Percentiles rank a stretch among this genome's conserved stretches.
Evolutionary conservation across 1,140 invertebrate species (phyloP).

Genomic region (Aricia agestis): DNA sequence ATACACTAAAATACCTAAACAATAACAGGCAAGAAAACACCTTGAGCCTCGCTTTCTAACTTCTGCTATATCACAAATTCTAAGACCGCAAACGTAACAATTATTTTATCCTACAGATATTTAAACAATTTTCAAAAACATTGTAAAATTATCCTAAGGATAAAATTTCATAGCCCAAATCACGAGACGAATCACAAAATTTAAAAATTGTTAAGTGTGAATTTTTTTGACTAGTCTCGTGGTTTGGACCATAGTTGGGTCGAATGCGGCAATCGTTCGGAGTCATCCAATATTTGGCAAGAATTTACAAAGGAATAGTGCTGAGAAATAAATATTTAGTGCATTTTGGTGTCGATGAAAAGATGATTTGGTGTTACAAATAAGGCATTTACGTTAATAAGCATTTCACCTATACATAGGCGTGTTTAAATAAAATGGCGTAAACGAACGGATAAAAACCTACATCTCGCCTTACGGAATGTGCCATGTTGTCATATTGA

Average conservation of each 20-base stretch:
- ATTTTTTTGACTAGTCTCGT: too few relatives aligned
- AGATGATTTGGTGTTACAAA: background rate
- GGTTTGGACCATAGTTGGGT: background rate
- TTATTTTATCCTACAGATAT: background rate
- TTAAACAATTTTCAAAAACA: background rate
- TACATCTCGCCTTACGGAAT: constrained; percentile 65
- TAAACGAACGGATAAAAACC: constrained; percentile 37
- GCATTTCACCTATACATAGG: background rate
- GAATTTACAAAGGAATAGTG: background rate
- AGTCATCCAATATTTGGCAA: background rate
- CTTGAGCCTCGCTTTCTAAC: background rate
- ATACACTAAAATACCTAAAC: background rate
- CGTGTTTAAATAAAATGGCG: constrained; percentile 24
- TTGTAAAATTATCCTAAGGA: background rate
- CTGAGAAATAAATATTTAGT: background rate
- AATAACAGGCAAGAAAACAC: background rate
- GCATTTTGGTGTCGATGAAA: background rate
- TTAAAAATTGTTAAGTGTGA: too few relatives aligned
- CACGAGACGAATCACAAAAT: too few relatives aligned
- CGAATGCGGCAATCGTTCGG: background rate
- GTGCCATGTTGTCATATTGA: constrained; percentile 56
- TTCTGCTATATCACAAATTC: background rate
- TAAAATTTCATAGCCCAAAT: background rate
- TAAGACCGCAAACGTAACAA: background rate
- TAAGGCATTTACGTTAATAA: background rate